A percentile compares a stretch with the other conserved stretches of the same genome.
Conservation (phyloP, 2,888 invertebrate genomes). For the Patella caerulea region DNA sequence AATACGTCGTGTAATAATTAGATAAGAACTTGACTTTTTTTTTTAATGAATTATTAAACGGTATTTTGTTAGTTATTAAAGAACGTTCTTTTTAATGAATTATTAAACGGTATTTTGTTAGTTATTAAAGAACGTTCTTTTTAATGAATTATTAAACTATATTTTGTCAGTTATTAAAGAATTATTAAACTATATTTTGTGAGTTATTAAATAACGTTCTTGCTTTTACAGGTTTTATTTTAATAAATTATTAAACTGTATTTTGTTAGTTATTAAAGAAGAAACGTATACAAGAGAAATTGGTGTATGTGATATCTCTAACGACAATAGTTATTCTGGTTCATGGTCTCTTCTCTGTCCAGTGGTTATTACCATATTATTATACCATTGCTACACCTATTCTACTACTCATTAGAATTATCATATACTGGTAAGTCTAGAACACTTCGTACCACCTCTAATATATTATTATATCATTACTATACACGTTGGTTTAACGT, state of each 20-base stretch:
- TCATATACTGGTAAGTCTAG: conserved; percentile 60
- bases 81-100: conserved; percentile 10
- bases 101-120: conserved; percentile 22
- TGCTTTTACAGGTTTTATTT: too few species aligned
- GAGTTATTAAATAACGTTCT: too few species aligned
- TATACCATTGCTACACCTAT: conserved; percentile 54
- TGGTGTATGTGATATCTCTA: conserved; percentile 52
- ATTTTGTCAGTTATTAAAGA: too few species aligned
- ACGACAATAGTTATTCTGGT: conserved; percentile 48
- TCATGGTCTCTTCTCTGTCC: conserved; percentile 45
- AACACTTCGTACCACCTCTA: neutral
- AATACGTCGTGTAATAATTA: too few species aligned
- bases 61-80: conserved; percentile 16
- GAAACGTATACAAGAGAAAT: conserved; percentile 50
- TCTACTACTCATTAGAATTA: conserved; percentile 50
- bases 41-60: too few species aligned
- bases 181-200: too few species aligned
- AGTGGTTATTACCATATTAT: conserved; percentile 62
- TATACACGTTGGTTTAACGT: too few species aligned
- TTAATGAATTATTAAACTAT: too few species aligned
- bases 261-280: conserved; percentile 43
- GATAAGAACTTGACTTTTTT: too few species aligned
- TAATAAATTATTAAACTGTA: too few species aligned
- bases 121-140: conserved; percentile 37
- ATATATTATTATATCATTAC: too few species aligned